Conservation (phyloP, 2,888 invertebrate species). For the Sesia bembeciformis region DNA sequence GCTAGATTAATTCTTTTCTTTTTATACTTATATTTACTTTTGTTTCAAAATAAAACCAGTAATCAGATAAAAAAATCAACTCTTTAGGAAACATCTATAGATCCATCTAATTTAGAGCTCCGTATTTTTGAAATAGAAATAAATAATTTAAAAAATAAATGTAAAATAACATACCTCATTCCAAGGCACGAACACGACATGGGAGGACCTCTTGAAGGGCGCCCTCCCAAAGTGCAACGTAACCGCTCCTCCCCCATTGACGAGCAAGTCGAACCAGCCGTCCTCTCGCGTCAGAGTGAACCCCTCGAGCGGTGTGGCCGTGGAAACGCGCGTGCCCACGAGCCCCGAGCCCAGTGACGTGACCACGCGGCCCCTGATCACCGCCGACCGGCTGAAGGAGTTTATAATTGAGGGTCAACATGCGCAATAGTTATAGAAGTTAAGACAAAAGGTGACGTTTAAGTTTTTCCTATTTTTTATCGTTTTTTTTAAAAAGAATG, state of each 20-base stretch:
- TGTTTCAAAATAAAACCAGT: no score
- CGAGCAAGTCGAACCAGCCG: constrained; percentile 97
- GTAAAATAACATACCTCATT: constrained; percentile 79
- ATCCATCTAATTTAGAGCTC: no score
- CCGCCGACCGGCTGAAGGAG: constrained; percentile 90
- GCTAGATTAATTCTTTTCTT: no score
- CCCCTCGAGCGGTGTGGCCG: constrained; percentile 95
- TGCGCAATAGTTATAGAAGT: no score
- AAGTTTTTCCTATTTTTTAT: no score
- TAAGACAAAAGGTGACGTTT: no score
- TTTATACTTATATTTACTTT: no score
- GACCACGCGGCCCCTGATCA: constrained; percentile 95
- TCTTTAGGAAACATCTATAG: no score
- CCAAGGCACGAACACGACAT: constrained; percentile 96
- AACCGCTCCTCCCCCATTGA: constrained; percentile 99
- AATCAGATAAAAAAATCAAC: no score
- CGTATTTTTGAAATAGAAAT: neutral
- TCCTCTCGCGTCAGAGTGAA: constrained; percentile 94
- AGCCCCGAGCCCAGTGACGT: constrained; percentile 93
- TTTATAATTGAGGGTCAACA: no score
- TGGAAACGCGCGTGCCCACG: constrained; percentile 96
- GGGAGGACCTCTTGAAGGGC: constrained; percentile 90
- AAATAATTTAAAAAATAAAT: neutral
- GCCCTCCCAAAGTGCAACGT: constrained; percentile 94
- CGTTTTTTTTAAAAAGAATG: no score